These are phyloP conservation scores for Anoncus sp. DNA, from an alignment of 2,888 invertebrate species.

Conservation along the genomic window DNA sequence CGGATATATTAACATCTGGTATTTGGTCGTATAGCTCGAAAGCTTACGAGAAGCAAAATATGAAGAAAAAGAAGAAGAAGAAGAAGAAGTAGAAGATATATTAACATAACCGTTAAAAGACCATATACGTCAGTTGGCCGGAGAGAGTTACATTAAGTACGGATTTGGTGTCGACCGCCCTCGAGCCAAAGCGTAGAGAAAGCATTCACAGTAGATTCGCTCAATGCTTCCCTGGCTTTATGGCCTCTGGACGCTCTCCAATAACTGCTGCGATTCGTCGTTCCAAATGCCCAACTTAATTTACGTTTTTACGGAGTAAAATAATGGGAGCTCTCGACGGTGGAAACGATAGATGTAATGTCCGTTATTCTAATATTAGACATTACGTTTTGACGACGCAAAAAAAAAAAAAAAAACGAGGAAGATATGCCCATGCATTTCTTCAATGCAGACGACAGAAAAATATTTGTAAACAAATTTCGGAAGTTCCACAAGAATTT, in stretches of 20 bases:
- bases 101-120: constrained; percentile 52
- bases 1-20: constrained; percentile 63
- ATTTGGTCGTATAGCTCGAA: too few species aligned
- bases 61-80: too few species aligned
- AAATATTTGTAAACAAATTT: background rate
- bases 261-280: constrained; percentile 61
- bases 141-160: constrained; percentile 62
- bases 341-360: constrained; percentile 14
- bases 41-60: too few species aligned
- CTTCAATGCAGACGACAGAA: background rate
- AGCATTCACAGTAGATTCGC: constrained; percentile 31
- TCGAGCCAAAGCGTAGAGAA: constrained; percentile 34
- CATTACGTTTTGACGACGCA: too few species aligned
- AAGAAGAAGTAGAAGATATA: too few species aligned
- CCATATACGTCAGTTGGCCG: constrained; percentile 41
- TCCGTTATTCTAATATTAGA: too few species aligned
- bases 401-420: constrained; percentile 5
- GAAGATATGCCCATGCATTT: background rate
- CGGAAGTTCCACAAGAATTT: background rate
- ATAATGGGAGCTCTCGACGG: constrained; percentile 10
- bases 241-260: constrained; percentile 61
- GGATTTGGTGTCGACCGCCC: constrained; percentile 27
- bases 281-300: constrained; percentile 59
- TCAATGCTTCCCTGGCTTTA: constrained; percentile 52
- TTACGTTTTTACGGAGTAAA: constrained; percentile 35